A percentile compares a stretch with the other conserved stretches of the same genome.
Conservation (phyloP, 2,113 vertebrate genomes). For the Gobiocypris rarus region DNA sequence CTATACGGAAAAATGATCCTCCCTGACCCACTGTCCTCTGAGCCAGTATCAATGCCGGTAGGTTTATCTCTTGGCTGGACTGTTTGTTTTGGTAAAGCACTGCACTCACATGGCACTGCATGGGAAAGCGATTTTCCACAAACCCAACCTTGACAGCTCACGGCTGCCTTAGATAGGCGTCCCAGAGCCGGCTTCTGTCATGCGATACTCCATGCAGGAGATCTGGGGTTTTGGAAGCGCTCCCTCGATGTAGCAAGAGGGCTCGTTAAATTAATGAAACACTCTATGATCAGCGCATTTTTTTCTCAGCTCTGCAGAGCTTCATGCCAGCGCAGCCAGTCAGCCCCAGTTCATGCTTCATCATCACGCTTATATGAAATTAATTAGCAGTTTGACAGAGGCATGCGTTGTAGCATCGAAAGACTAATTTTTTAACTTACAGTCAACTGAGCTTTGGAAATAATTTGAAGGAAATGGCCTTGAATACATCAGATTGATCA, state of each 20-base stretch:
- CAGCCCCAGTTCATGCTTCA: slow-evolving; percentile 7
- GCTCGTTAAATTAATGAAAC: slow-evolving; percentile 66
- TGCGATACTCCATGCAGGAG: slow-evolving; percentile 46
- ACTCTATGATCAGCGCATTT: slow-evolving; percentile 62
- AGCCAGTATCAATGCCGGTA: not conserved
- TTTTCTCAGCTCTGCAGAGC: slow-evolving; percentile 58
- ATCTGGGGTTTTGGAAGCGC: slow-evolving; percentile 45
- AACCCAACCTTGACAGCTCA: slow-evolving; percentile 51
- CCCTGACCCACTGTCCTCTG: slow-evolving; percentile 27
- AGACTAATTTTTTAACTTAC: not conserved
- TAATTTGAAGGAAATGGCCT: too few relatives aligned
- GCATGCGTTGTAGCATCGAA: not conserved
- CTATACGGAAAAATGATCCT: slow-evolving; percentile 60
- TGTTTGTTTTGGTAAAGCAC: slow-evolving; percentile 46
- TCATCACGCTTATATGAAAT: not conserved
- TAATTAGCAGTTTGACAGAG: not conserved
- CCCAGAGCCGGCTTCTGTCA: slow-evolving; percentile 35
- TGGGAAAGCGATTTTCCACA: slow-evolving; percentile 52
- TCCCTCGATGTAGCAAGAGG: slow-evolving; percentile 16
- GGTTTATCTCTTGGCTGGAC: not conserved
- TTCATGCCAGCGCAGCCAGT: slow-evolving; percentile 27
- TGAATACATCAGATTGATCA: not conserved
- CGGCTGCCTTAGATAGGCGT: slow-evolving; percentile 50
- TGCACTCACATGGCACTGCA: slow-evolving; percentile 36
- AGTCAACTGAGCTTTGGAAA: not conserved